Conservation (phyloP, 30 jellyfish, hydroid and myxozoan genomes). For the Phacellophora camtschatica region DNA sequence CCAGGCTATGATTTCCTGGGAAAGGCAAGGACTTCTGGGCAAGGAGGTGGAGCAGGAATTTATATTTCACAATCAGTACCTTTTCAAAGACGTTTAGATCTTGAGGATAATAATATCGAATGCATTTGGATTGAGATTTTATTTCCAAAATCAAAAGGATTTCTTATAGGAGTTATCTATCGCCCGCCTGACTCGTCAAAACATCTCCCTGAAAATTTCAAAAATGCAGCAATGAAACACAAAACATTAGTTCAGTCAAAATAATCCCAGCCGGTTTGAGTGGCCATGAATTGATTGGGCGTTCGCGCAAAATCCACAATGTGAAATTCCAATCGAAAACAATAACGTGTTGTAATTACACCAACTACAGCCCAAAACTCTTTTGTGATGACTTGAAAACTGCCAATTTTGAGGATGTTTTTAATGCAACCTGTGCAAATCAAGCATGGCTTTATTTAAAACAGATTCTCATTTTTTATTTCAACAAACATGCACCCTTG, state of each 20-base stretch:
- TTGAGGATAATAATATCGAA: constrained; percentile 34
- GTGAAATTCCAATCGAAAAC: constrained; percentile 2
- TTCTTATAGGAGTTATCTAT: constrained; percentile 43
- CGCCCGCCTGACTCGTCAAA: constrained; percentile 60
- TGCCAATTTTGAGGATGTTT: background rate
- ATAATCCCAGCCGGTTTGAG: constrained; percentile 54
- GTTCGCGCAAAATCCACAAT: constrained; percentile 23
- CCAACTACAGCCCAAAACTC: constrained; percentile 22
- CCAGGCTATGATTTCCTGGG: constrained; percentile 42
- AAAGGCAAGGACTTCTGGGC: background rate
- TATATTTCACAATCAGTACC: constrained; percentile 32
- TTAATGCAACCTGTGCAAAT: constrained; percentile 6
- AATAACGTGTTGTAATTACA: background rate
- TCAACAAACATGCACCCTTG: constrained; percentile 34
- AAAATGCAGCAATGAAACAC: constrained; percentile 44
- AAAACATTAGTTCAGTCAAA: constrained; percentile 35
- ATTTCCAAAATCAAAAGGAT: constrained; percentile 28
- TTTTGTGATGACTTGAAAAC: constrained; percentile 22
- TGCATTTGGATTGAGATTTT: constrained; percentile 51
- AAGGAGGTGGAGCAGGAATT: constrained; percentile 29
- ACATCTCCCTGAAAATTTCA: constrained; percentile 35
- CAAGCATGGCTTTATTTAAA: background rate
- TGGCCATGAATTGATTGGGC: constrained; percentile 44
- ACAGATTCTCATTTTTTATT: background rate
- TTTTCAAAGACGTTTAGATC: constrained; percentile 50